Conservation (phyloP, 2,888 invertebrate genomes). For the Conus canariensis region DNA sequence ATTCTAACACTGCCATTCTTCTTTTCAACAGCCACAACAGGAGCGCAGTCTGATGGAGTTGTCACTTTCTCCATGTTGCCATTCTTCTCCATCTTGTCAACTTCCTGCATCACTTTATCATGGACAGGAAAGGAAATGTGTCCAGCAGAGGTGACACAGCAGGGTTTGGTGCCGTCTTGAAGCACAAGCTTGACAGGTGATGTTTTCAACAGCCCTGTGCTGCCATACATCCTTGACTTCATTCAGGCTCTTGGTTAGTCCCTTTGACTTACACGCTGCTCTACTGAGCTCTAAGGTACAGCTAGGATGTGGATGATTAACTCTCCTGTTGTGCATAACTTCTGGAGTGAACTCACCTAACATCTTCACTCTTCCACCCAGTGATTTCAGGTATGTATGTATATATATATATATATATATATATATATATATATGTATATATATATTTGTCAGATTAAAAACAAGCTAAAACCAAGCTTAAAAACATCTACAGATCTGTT, state of each 20-base stretch:
- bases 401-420: too few species aligned
- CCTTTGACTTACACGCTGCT: background rate
- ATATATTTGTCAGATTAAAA: too few species aligned
- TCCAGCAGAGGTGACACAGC: background rate
- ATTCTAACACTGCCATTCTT: background rate
- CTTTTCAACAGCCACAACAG: background rate
- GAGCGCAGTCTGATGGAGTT: background rate
- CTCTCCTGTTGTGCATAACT: background rate
- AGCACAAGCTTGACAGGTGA: background rate
- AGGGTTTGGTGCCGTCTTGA: background rate
- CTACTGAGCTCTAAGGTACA: background rate
- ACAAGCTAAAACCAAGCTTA: too few species aligned
- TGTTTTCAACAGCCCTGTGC: slow-evolving; percentile 3
- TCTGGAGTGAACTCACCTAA: background rate
- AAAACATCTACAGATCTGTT: too few species aligned
- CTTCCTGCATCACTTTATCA: background rate
- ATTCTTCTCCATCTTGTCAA: background rate
- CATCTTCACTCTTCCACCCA: background rate
- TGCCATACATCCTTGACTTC: background rate
- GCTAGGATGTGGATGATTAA: background rate
- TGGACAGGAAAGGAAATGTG: background rate
- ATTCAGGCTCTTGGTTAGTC: background rate
- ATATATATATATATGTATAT: too few species aligned
- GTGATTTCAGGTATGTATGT: too few species aligned
- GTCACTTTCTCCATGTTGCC: background rate